Base-by-base conservation (phyloP, 2,113 vertebrate genomes). In the Fulica atra region DNA sequence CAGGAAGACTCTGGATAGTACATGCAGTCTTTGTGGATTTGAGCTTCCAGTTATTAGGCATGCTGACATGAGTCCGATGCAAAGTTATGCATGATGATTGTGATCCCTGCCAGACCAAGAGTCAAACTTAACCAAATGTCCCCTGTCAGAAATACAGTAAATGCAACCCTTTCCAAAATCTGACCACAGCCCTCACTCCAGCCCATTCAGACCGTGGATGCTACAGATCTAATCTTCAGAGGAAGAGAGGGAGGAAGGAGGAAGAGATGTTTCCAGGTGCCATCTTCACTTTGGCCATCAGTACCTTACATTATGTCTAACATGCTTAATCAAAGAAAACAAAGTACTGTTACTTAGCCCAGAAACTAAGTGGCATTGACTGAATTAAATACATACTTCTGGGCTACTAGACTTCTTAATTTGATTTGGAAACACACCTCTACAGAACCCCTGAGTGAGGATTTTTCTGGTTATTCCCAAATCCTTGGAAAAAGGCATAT, bases 211-310 rank as follows among this genome's bases (percentile, higher is more conserved):
- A 21, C 9, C 2, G 3, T 18, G 23, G 10, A 21, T 74, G 5
- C 5, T 85, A 71, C n/a, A 48, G 11, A 80, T 56, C 29, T 80
- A 83, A 91, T 68, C 4, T 11, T 84, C 16, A 61, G 6, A 56
- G 21, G 23, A 57, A 40, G 16, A 1, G 2, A 7, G 8, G 2
- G 64, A 6, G 2, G 26, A 17, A 14, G 16, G 14, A 2, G 2
- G 13, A 76, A 73, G 44, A 51, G 12, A 10, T 59, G 16, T 0
- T 63, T 12, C 23, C 24, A 35, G 16, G 7, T 54, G 8, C 18
- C 21, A 81, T 18, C 4, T 7, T 54, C 21, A 54, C 19, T 3
- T n/a, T 68, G 24, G 15, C 8, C 16, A 61, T 4, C 7, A 50
- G 15, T 54, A 48, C 23, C 13, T 81, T 53, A 46, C 12, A 17